phyloP scores from a whole-genome alignment of 1,140 invertebrate genomes.

The Atta texana region DNA sequence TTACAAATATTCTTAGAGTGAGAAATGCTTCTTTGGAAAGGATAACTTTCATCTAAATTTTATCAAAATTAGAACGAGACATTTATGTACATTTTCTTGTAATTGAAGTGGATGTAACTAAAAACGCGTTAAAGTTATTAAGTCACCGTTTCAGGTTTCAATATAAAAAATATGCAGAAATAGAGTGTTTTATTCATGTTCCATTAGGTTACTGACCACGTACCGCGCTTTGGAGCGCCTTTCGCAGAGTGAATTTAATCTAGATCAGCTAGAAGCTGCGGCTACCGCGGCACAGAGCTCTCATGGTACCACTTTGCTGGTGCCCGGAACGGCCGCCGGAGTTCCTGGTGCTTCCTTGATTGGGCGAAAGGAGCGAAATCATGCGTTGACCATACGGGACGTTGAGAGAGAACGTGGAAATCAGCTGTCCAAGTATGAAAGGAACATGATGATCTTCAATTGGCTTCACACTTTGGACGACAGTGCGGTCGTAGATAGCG shows the following conservation, averaged over 20 bases:
- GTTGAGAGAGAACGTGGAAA: conserved; percentile 93
- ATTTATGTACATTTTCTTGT: not conserved
- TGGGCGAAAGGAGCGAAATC: conserved; percentile 84
- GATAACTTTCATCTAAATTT: not conserved
- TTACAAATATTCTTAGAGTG: not conserved
- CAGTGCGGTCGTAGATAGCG: conserved; percentile 86
- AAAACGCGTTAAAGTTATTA: not conserved
- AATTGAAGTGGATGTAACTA: not conserved
- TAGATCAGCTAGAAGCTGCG: conserved; percentile 90
- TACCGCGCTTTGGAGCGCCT: conserved; percentile 93
- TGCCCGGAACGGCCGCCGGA: conserved; percentile 84
- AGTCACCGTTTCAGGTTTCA: not conserved
- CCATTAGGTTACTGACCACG: conserved; percentile 90
- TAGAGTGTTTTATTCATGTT: not conserved
- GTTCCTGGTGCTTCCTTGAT: conserved; percentile 69
- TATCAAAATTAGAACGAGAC: not conserved
- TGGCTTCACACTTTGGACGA: conserved; percentile 95
- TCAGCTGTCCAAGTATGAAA: conserved; percentile 94
- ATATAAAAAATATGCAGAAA: not conserved
- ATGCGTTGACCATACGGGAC: conserved; percentile 91
- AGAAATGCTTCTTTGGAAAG: not conserved
- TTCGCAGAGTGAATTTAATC: conserved; percentile 93
- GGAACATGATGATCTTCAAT: conserved; percentile 97
- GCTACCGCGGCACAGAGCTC: conserved; percentile 83
- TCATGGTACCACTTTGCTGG: conserved; percentile 86